A percentile compares a stretch with the other conserved stretches of the same genome.
Evolutionary conservation across 2,113 vertebrate genomes (phyloP).

Genomic region (Caloenas nicobarica): DNA sequence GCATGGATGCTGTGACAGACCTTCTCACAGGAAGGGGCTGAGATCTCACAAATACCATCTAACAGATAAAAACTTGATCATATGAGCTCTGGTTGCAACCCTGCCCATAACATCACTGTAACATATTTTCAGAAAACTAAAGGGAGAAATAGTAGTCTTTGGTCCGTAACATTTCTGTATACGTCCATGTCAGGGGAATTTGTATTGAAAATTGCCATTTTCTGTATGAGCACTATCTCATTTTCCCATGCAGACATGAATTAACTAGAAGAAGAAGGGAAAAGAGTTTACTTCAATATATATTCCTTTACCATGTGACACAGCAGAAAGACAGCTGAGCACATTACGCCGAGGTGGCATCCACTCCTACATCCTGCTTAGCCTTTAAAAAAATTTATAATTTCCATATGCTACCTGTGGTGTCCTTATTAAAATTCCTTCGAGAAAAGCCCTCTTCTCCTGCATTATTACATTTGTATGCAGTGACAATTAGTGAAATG

Average conservation of each 20-base stretch:
- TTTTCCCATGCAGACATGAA: background rate
- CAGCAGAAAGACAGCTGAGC: background rate
- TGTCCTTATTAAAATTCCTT: background rate
- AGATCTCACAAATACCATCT: background rate
- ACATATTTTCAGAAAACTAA: background rate
- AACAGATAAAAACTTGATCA: background rate
- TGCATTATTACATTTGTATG: background rate
- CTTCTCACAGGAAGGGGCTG: background rate
- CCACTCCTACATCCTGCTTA: background rate
- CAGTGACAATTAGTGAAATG: constrained; percentile 31
- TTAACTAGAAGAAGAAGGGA: background rate
- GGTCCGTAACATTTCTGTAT: background rate
- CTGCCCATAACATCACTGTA: background rate
- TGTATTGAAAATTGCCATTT: background rate
- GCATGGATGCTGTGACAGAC: background rate
- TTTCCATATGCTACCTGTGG: background rate
- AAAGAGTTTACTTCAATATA: background rate
- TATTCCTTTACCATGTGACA: background rate
- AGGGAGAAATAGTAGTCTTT: background rate
- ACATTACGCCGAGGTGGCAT: background rate
- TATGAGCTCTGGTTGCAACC: background rate
- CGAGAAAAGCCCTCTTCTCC: background rate
- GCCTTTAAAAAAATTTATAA: background rate
- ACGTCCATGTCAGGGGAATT: background rate
- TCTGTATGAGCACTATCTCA: background rate